These are phyloP conservation scores for Brevimyrus niger DNA, from an alignment of 2,113 vertebrate species.

Conservation along the genomic window DNA sequence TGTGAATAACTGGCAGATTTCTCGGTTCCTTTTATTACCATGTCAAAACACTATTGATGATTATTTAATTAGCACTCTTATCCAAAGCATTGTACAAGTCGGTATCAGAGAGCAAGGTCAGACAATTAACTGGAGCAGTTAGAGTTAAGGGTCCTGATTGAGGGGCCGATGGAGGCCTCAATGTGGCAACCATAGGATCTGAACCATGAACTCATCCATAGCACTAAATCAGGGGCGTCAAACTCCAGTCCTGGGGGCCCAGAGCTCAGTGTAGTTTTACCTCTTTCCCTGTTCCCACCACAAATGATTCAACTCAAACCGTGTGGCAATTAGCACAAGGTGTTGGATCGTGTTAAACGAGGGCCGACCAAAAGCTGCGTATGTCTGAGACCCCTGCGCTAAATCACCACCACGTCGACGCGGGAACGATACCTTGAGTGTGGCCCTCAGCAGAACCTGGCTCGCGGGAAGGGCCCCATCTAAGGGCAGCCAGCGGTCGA, in stretches of 20 bases:
- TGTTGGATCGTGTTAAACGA: background rate
- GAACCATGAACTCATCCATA: background rate
- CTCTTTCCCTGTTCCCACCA: background rate
- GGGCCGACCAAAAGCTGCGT: background rate
- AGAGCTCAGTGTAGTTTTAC: background rate
- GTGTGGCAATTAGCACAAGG: background rate
- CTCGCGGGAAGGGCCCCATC: constrained; percentile 54
- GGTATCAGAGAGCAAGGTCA: background rate
- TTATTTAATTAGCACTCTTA: background rate
- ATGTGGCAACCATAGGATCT: background rate
- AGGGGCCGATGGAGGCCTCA: background rate
- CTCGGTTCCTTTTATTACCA: background rate
- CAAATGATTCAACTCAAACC: background rate
- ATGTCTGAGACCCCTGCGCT: background rate
- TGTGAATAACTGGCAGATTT: background rate
- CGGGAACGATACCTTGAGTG: constrained; percentile 67
- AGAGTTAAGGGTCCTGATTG: background rate
- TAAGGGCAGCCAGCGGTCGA: constrained; percentile 74
- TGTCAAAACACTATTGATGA: background rate
- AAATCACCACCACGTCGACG: background rate
- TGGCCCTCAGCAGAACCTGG: constrained; percentile 73
- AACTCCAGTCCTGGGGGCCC: background rate
- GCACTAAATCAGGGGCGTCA: background rate
- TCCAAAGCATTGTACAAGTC: background rate
- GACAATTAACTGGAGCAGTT: background rate